Conservation (phyloP, 2,113 vertebrate species). For the Plotosus lineatus region DNA sequence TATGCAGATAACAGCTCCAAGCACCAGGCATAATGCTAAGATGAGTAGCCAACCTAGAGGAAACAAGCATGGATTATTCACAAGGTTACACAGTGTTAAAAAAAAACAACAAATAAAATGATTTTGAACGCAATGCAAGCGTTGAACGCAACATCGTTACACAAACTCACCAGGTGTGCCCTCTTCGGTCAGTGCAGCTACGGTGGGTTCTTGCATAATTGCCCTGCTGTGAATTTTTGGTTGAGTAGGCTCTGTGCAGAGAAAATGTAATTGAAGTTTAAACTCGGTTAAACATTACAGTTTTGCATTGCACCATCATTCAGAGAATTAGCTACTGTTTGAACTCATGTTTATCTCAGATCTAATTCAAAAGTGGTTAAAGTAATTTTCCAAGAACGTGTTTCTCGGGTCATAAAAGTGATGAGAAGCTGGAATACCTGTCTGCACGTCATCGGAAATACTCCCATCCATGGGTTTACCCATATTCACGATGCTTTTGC, state of each 20-base stretch:
- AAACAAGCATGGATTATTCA: not conserved
- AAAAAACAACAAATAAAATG: not conserved
- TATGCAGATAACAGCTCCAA: slow-evolving; percentile 44
- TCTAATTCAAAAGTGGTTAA: not conserved
- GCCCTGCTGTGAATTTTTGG: accelerated
- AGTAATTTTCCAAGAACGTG: not conserved
- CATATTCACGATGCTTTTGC: not conserved
- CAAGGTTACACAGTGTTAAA: slow-evolving; percentile 12
- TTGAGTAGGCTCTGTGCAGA: not conserved
- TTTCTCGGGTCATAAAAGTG: not conserved
- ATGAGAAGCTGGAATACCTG: slow-evolving; percentile 13
- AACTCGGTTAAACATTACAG: not conserved
- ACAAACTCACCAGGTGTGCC: slow-evolving; percentile 43
- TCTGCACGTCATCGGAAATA: not conserved
- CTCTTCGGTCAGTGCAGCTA: not conserved
- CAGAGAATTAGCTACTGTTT: not conserved
- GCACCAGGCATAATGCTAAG: slow-evolving; percentile 42
- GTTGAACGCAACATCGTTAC: not conserved
- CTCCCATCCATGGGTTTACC: not conserved
- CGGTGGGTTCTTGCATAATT: not conserved
- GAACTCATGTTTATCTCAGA: not conserved
- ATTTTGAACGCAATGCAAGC: not conserved
- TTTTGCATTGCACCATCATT: not conserved
- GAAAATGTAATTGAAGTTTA: not conserved
- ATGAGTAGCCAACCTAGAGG: slow-evolving; percentile 50